phyloP scores from a whole-genome alignment of 92 coral and sea anemone genomes.

The Muricea muricata region DNA sequence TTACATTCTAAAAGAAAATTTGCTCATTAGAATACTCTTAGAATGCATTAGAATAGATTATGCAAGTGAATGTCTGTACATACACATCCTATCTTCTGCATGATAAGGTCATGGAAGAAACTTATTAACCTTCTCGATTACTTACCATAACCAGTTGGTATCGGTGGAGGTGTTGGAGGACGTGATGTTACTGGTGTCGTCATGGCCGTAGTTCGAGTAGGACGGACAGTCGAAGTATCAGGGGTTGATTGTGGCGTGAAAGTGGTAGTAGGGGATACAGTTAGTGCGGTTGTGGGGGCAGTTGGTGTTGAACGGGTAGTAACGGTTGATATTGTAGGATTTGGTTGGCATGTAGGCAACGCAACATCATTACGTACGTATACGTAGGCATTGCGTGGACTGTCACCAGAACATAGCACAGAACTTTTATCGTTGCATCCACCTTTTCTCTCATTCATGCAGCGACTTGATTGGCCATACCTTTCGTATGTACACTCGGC shows the following conservation, averaged over 20 bases:
- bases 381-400: conserved; percentile 10
- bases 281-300: neutral
- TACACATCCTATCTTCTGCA: too few species aligned
- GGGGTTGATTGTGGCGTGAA: conserved; percentile 8
- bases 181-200: neutral
- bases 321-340: neutral
- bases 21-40: neutral
- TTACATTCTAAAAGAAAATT: conserved; percentile 57
- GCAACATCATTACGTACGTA: conserved; percentile 13
- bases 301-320: conserved; percentile 10
- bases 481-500: conserved; percentile 37
- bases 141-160: conserved; percentile 15
- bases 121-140: neutral
- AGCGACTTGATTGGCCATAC: conserved; percentile 4
- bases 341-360: neutral
- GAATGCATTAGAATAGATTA: too few species aligned
- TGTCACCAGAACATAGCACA: conserved; percentile 17
- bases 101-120: too few species aligned
- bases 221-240: neutral
- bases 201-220: neutral
- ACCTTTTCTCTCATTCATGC: conserved; percentile 15
- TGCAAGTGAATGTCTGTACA: too few species aligned
- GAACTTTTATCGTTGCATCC: conserved; percentile 20
- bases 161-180: neutral
- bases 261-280: conserved; percentile 17